phyloP scores from a whole-genome alignment of 2,113 vertebrate species.

The Balaenoptera acutorostrata region DNA sequence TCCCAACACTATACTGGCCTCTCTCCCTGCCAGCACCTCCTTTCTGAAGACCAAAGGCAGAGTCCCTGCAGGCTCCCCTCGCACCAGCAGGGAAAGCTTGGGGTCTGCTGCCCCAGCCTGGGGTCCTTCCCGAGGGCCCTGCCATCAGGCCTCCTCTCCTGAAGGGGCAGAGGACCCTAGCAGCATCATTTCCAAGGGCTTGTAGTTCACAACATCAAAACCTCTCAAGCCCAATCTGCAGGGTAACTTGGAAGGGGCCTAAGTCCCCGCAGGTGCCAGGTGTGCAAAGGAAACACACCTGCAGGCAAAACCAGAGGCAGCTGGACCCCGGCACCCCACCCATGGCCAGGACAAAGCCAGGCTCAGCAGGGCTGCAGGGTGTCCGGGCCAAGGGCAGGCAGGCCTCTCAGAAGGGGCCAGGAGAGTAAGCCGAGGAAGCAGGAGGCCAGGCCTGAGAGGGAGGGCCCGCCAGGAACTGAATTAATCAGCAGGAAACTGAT shows the following conservation, averaged over 20 bases:
- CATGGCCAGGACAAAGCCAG: neutral
- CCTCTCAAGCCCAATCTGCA: neutral
- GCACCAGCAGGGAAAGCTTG: neutral
- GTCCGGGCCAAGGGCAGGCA: neutral
- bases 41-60: neutral
- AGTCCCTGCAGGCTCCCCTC: neutral
- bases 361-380: neutral
- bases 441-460: neutral
- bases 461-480: conserved; percentile 42
- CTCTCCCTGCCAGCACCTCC: neutral
- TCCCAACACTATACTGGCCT: neutral
- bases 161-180: neutral
- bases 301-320: neutral
- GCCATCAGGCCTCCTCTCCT: neutral
- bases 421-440: neutral
- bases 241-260: neutral
- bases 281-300: neutral
- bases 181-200: neutral
- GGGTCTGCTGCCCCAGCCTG: neutral
- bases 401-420: neutral
- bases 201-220: neutral
- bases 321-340: neutral
- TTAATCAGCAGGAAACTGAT: conserved; percentile 62
- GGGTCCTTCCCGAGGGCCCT: neutral
- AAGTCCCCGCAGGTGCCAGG: neutral